Conservation (phyloP, 2,888 invertebrate genomes). For the Drosophila nr. fundita region DNA sequence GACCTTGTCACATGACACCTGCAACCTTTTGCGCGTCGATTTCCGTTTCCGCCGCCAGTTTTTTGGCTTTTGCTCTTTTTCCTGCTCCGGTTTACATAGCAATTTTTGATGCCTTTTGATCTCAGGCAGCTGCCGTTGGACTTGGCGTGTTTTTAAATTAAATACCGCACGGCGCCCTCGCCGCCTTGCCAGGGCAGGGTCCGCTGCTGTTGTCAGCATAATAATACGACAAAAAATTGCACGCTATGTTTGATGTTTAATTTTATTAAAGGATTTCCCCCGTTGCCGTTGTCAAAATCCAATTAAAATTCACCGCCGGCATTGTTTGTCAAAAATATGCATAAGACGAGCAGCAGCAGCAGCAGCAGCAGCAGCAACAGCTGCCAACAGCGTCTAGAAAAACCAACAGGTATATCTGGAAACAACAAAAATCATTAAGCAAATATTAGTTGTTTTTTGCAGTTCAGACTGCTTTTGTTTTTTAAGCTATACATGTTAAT, state of each 20-base stretch:
- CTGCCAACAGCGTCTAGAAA: conserved; percentile 25
- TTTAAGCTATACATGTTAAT: not conserved
- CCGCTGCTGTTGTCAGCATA: conserved; percentile 75
- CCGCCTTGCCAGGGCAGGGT: not conserved
- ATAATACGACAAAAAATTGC: conserved; percentile 77
- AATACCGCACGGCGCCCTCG: conserved; percentile 65
- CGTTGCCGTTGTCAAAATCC: conserved; percentile 72
- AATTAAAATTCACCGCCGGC: conserved; percentile 83
- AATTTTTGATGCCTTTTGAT: conserved; percentile 80
- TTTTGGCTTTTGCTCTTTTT: conserved; percentile 57
- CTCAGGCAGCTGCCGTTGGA: conserved; percentile 71
- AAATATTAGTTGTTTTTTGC: not conserved
- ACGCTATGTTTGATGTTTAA: conserved; percentile 81
- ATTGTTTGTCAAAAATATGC: conserved; percentile 76
- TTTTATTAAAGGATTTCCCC: conserved; percentile 79
- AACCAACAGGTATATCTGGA: conserved; percentile 31
- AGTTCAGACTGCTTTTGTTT: not conserved
- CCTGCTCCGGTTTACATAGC: conserved; percentile 32
- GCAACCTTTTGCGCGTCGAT: conserved; percentile 81
- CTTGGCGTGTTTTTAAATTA: conserved; percentile 84
- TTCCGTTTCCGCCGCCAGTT: conserved; percentile 77
- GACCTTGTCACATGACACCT: conserved; percentile 79
- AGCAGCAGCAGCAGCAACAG: not conserved
- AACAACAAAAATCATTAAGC: not conserved
- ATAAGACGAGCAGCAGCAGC: conserved; percentile 41